Base-by-base conservation (phyloP, 2,888 invertebrate genomes). In the Thera obeliscata region DNA sequence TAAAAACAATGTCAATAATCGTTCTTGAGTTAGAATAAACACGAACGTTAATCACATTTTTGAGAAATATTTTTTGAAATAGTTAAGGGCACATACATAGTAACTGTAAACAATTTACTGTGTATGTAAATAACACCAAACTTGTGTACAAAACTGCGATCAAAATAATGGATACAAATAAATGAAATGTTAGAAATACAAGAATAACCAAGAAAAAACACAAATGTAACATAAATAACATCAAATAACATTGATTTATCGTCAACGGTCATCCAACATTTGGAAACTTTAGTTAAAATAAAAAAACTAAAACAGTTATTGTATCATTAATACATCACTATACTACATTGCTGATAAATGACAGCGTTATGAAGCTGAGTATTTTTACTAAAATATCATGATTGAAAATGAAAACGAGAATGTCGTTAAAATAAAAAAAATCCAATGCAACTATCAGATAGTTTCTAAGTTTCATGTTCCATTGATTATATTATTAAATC, bases 31-130 rank as follows among this genome's bases (percentile, higher is more conserved):
- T 33, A 36, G 33, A 66, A 2, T 46, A 56, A 43, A 65, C 56
- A 35, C 33, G 43, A 56, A 61, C 70, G 87, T 89, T 90, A 89
- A 86, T 89, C 81, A 89, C 86, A 74, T 73, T 74, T 59, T 82
- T 82, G 9, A 54, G n/a, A 79, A 77, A 68, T 56, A 61, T 64
- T 64, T 50, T 66, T 9, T 66, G 64, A 61, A 22, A 57, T 41
- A 62, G 36, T 62, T 49, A 49, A 12, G 56, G 52, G 52, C 52
- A 52, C 52, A 52, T 52, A 0, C 7, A 33, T 50, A n/a, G n/a
- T n/a, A 38, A 1, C 22, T 41, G 12, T 46, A 2, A 46, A 9
- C 8, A 8, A 52, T 60, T 22, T 60, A 41, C 6, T 54, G n/a
- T 35, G 12, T 55, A 12, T 12, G 1, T 48, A 3, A 46, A 56